Percentiles rank a stretch among this genome's conserved stretches.
phyloP scores from a whole-genome alignment of 2,797 vertebrate species.

The Typhlichthys subterraneus region DNA sequence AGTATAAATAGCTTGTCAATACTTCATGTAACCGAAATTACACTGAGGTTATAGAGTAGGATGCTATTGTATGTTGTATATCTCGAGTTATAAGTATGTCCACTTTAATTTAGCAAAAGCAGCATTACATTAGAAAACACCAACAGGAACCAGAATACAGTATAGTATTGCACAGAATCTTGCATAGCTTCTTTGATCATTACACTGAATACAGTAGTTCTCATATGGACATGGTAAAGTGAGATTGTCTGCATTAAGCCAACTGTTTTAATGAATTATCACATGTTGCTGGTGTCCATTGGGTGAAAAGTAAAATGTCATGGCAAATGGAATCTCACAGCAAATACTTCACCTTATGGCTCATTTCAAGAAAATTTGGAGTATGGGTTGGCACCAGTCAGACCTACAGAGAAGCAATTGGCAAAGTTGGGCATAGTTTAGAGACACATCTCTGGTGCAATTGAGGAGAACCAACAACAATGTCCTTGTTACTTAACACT shows the following conservation, averaged over 20 bases:
- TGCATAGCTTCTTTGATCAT: slow-evolving; percentile 21
- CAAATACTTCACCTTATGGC: slow-evolving; percentile 3
- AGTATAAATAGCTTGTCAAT: slow-evolving; percentile 5
- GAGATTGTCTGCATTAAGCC: slow-evolving; percentile 21
- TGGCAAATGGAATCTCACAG: not conserved
- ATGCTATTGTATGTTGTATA: no score
- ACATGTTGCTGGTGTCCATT: slow-evolving; percentile 4
- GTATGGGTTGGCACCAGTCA: slow-evolving; percentile 90
- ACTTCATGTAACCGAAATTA: not conserved
- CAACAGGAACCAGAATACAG: slow-evolving; percentile 3
- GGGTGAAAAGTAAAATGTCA: slow-evolving; percentile 6
- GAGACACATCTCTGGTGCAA: not conserved
- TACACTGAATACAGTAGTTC: slow-evolving; percentile 6
- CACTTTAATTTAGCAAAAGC: not conserved
- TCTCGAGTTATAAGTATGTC: no score
- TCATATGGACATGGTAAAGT: no score
- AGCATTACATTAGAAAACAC: not conserved
- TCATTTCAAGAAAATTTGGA: slow-evolving; percentile 81
- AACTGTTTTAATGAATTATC: slow-evolving; percentile 20
- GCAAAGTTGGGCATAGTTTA: slow-evolving; percentile 3
- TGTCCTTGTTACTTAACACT: not conserved
- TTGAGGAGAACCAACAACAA: not conserved
- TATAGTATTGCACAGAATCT: not conserved
- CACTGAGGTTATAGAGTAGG: no score
- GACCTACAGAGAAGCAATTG: slow-evolving; percentile 73